Evolutionary conservation across 2,888 invertebrate genomes (phyloP).

Genomic region (Protodeltote pygarga): DNA sequence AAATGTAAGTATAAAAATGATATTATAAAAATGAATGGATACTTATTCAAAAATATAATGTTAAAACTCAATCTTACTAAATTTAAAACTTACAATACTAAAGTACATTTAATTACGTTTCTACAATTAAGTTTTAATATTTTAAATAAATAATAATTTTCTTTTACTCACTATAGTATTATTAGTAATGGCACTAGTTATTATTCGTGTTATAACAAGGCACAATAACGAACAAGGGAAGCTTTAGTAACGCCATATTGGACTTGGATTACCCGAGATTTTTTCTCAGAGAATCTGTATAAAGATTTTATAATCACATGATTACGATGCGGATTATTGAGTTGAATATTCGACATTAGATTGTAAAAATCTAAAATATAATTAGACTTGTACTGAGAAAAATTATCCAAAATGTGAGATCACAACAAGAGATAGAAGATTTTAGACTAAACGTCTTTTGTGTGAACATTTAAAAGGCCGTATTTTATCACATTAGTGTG

Average conservation of each 20-base stretch:
- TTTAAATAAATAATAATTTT: slow-evolving; percentile 54
- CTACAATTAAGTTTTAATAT: slow-evolving; percentile 41
- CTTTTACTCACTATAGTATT: slow-evolving; percentile 59
- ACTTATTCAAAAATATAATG: slow-evolving; percentile 19
- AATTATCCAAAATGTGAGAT: slow-evolving; percentile 25
- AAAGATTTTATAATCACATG: slow-evolving; percentile 17
- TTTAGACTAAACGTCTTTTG: slow-evolving; percentile 16
- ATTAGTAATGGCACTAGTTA: slow-evolving; percentile 80
- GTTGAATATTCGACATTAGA: slow-evolving; percentile 10
- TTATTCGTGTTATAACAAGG: slow-evolving; percentile 65
- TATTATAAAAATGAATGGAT: slow-evolving; percentile 5
- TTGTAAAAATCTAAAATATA: slow-evolving; percentile 13
- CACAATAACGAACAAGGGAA: slow-evolving; percentile 56
- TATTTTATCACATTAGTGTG: slow-evolving; percentile 12
- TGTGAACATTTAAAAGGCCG: slow-evolving; percentile 4
- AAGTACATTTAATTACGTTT: slow-evolving; percentile 38
- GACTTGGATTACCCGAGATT: slow-evolving; percentile 39
- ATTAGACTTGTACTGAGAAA: slow-evolving; percentile 9
- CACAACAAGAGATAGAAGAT: slow-evolving; percentile 13
- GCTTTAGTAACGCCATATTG: slow-evolving; percentile 33
- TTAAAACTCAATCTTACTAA: slow-evolving; percentile 24
- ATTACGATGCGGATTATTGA: slow-evolving; percentile 19
- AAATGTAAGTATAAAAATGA: too few species aligned
- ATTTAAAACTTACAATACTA: slow-evolving; percentile 38
- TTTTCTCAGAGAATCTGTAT: slow-evolving; percentile 16